A percentile compares a stretch with the other conserved stretches of the same genome.
phyloP scores from a whole-genome alignment of 2,888 invertebrate genomes.

The Dimorphilus gyrociliatus region DNA sequence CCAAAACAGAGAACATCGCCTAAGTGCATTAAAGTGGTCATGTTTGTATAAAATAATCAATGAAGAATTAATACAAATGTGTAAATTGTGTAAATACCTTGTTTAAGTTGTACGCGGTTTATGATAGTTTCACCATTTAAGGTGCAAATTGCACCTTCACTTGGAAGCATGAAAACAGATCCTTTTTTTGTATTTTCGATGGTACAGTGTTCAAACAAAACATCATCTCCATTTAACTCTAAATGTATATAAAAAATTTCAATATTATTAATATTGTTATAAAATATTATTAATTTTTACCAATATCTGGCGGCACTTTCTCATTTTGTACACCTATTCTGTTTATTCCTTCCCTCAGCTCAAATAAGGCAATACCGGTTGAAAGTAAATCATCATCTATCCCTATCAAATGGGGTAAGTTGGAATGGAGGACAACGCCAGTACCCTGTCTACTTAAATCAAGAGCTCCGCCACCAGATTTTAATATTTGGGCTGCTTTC shows the following conservation, averaged over 20 bases:
- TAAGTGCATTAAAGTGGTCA: too few species aligned
- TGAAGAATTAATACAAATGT: neutral
- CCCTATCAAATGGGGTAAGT: slow-evolving; percentile 76
- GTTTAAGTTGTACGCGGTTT: slow-evolving; percentile 17
- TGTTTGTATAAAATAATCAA: neutral
- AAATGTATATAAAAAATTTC: slow-evolving; percentile 2
- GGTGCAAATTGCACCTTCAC: slow-evolving; percentile 16
- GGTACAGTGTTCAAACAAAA: slow-evolving; percentile 21
- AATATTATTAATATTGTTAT: neutral
- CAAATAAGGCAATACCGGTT: slow-evolving; percentile 76
- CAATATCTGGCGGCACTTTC: slow-evolving; percentile 53
- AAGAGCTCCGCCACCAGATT: too few species aligned
- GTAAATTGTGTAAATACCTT: too few species aligned
- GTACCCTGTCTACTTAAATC: neutral
- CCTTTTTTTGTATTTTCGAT: slow-evolving; percentile 35
- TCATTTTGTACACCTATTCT: slow-evolving; percentile 61
- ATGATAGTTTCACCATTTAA: slow-evolving; percentile 20
- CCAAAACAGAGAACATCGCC: slow-evolving; percentile 41
- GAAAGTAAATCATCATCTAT: slow-evolving; percentile 76
- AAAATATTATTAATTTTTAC: slow-evolving; percentile 9
- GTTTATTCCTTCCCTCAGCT: slow-evolving; percentile 74
- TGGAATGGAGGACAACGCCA: slow-evolving; percentile 45
- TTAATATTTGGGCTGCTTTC: slow-evolving; percentile 53
- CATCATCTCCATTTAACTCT: slow-evolving; percentile 38
- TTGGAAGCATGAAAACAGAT: slow-evolving; percentile 17